Base-by-base conservation (phyloP, 2,113 vertebrate species). In the Mixornis gularis region DNA sequence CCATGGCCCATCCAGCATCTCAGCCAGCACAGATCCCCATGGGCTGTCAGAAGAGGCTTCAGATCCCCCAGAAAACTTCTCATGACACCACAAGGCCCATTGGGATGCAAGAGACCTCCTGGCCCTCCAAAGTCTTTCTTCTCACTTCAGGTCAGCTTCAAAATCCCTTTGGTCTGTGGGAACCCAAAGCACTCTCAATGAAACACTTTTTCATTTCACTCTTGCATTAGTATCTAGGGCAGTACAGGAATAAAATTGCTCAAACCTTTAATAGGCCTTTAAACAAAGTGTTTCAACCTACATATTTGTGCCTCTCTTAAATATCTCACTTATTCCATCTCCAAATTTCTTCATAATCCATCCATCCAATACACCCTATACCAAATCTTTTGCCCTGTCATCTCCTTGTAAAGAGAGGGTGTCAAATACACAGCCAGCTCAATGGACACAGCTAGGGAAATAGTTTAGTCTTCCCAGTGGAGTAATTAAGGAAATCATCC, bases 391-490 rank as follows among this genome's bases (percentile, higher is more conserved):
- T 90, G 41, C 56, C 95, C 93, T 94, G 94, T 94, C 89, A 93
- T 91, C 93, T 94, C 87, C 93, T 92, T 95, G 87, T 96, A 95
- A 96, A 94, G 72, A 85, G 72, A 91, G 82, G 27, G 95, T 94
- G 93, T 95, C 82, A 91, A 83, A 88, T 86, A 84, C 79, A 36
- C 6, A 22, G 69, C 17, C 53, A 78, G 64, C 68, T 91, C 82
- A 78, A 34, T 85, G 85, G 85, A 86, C 46, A 43, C 44, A 84
- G 52, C 52, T 59, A 95, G 89, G 64, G 68, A 95, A 94, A 92
- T 41, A 88, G 60, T 74, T 91, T 53, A 88, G 74, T 68, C 64
- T 84, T 94, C 94, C 90, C 87, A 60, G 41, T 40, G 56, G 94
- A 86, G 64, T 58, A 83, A 92, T 91, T 68, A 86, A 76, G 92